Percentiles rank a stretch among this genome's conserved stretches.
phyloP scores from a whole-genome alignment of 1,140 invertebrate genomes.

The Temnothorax longispinosus region DNA sequence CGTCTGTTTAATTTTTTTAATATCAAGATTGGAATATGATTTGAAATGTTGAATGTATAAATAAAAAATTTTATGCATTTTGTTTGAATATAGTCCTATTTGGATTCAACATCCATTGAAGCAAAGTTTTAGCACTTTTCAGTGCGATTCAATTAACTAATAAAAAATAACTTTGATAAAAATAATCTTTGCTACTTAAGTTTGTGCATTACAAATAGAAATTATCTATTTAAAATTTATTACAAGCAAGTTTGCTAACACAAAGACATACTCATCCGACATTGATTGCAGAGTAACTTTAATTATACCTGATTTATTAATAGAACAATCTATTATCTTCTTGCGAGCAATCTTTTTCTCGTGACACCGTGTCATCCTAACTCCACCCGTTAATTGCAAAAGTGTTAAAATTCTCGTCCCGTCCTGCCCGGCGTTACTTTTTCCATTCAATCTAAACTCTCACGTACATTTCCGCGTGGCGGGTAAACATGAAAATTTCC shows the following conservation, averaged over 20 bases:
- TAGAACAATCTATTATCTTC: background rate
- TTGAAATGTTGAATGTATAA: background rate
- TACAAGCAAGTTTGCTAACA: background rate
- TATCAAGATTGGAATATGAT: background rate
- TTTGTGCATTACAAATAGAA: background rate
- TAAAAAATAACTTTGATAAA: background rate
- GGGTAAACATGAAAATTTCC: constrained; percentile 52
- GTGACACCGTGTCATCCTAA: constrained; percentile 12
- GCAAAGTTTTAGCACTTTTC: background rate
- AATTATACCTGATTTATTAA: constrained; percentile 43
- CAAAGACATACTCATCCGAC: background rate
- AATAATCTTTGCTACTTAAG: background rate
- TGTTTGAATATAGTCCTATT: background rate
- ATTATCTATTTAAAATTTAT: constrained; percentile 10
- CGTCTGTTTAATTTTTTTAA: background rate
- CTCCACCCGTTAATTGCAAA: background rate
- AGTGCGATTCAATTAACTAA: background rate
- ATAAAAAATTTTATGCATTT: background rate
- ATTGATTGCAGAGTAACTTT: background rate
- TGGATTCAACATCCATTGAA: background rate
- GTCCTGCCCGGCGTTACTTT: constrained; percentile 8
- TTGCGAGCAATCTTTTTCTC: constrained; percentile 35
- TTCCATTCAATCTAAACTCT: constrained; percentile 52
- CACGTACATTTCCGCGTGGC: constrained; percentile 23
- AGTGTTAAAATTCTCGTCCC: constrained; percentile 20